phyloP scores from a whole-genome alignment of 2,113 vertebrate species.

The Egretta garzetta region DNA sequence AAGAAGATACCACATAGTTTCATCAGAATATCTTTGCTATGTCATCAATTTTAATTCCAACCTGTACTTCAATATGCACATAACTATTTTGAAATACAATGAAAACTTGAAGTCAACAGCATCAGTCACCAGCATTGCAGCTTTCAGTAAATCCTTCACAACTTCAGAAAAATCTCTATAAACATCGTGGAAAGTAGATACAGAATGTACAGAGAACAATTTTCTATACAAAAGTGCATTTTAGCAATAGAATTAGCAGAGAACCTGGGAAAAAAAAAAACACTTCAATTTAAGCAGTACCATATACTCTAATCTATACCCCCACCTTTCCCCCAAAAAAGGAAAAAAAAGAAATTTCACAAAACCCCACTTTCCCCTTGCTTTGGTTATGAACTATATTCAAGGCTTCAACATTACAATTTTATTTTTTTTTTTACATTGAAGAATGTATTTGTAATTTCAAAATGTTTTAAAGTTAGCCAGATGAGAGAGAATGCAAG shows the following conservation, averaged over 20 bases:
- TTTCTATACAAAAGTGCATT: conserved; percentile 78
- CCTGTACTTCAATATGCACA: conserved; percentile 51
- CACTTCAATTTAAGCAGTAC: conserved; percentile 39
- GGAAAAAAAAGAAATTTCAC: neutral
- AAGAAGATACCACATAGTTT: conserved; percentile 45
- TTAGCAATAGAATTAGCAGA: conserved; percentile 71
- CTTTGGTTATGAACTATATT: conserved; percentile 75
- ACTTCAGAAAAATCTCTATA: conserved; percentile 71
- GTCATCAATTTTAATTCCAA: conserved; percentile 71
- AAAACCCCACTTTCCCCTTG: conserved; percentile 51
- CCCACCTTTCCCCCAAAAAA: neutral
- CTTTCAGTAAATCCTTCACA: conserved; percentile 62
- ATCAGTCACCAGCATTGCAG: conserved; percentile 40
- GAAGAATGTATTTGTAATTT: conserved; percentile 27
- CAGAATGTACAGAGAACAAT: conserved; percentile 75
- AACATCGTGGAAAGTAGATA: conserved; percentile 71
- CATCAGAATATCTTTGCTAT: conserved; percentile 43
- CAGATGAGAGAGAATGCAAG: neutral
- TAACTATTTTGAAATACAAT: conserved; percentile 73
- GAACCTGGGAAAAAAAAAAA: neutral
- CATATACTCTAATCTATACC: conserved; percentile 43
- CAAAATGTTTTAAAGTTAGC: conserved; percentile 46
- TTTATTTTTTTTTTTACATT: neutral
- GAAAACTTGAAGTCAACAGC: conserved; percentile 59
- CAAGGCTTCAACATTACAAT: conserved; percentile 44